Conservation (phyloP, 2,113 vertebrate species). For the Australoheros scitulus region DNA sequence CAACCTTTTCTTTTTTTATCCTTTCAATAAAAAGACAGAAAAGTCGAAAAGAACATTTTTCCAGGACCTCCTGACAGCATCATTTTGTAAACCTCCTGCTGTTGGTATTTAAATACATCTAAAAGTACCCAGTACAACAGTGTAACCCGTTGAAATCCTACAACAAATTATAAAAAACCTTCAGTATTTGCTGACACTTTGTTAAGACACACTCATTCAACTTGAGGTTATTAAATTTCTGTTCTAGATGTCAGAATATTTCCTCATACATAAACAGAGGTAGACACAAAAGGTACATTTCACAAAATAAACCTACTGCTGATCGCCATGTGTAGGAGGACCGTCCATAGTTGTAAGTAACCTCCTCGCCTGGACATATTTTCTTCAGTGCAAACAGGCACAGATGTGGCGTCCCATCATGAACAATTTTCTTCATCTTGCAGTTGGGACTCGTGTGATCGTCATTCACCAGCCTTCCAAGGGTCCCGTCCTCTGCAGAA, state of each 20-base stretch:
- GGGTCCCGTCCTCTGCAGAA: conserved; percentile 11
- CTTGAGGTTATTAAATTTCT: neutral
- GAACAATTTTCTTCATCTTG: conserved; percentile 36
- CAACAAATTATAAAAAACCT: no score
- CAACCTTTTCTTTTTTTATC: conserved; percentile 12
- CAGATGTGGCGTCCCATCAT: conserved; percentile 48
- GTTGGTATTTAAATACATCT: no score
- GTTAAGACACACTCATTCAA: no score
- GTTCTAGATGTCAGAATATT: neutral
- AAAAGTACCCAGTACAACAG: no score
- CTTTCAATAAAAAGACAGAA: no score
- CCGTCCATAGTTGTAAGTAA: conserved; percentile 43
- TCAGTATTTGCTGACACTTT: no score
- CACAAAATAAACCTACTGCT: neutral
- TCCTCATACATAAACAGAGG: neutral
- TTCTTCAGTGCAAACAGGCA: conserved; percentile 50
- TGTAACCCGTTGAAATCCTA: no score
- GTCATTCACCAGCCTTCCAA: conserved; percentile 54
- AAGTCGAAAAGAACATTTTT: neutral
- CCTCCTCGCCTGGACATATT: conserved; percentile 41
- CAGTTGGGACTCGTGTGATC: conserved; percentile 51
- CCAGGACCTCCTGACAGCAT: no score
- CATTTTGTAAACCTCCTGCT: no score
- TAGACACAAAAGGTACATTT: neutral
- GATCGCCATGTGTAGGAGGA: conserved; percentile 23